These are phyloP conservation scores for Tenthredo scrophulariae DNA, from an alignment of 2,888 invertebrate genomes.

Conservation along the genomic window DNA sequence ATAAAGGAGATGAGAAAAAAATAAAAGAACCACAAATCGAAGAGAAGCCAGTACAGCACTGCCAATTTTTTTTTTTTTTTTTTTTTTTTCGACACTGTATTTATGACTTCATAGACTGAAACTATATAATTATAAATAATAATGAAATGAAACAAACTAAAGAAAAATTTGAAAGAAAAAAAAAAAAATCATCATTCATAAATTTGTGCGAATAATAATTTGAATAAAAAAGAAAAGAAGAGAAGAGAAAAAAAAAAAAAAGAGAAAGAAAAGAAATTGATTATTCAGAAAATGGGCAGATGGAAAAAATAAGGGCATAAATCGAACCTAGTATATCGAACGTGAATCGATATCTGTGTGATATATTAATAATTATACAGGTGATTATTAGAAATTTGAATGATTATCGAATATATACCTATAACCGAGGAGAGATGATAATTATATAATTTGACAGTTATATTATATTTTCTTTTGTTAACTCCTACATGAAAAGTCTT, in stretches of 20 bases:
- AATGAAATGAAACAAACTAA: background rate
- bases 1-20: background rate
- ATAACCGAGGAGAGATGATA: too few relatives aligned
- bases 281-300: background rate
- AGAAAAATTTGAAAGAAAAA: background rate
- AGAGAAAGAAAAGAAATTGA: background rate
- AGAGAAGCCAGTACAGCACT: conserved; percentile 56
- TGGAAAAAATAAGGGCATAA: conserved; percentile 34
- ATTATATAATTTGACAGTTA: background rate
- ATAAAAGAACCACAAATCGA: conserved; percentile 28
- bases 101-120: conserved; percentile 68
- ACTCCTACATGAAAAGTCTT: background rate
- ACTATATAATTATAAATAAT: conserved; percentile 63
- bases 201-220: conserved; percentile 49
- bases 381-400: too few relatives aligned
- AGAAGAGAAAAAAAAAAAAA: conserved; percentile 50
- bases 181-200: background rate
- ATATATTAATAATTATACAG: background rate
- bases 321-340: background rate
- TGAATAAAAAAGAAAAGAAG: conserved; percentile 58
- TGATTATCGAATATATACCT: too few relatives aligned
- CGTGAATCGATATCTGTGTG: background rate
- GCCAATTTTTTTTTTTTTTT: conserved; percentile 66
- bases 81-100: background rate
- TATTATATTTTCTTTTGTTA: background rate